phyloP scores from a whole-genome alignment of 1,140 invertebrate species.

The Drosophila orena region DNA sequence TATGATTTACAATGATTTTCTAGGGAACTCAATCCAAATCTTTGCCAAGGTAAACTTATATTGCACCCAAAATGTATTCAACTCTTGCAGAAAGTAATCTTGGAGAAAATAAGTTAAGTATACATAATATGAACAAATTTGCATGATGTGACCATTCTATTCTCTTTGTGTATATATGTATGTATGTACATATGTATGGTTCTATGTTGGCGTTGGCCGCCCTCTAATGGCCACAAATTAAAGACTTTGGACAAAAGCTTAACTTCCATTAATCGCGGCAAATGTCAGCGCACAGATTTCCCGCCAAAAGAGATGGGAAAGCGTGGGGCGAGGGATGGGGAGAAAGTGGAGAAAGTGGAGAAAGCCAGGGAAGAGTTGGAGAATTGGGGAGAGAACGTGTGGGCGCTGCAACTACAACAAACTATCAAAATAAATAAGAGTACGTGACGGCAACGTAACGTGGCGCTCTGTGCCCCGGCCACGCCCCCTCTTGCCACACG shows the following conservation, averaged over 20 bases:
- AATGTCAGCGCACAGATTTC: slow-evolving; percentile 73
- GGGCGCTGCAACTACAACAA: slow-evolving; percentile 34
- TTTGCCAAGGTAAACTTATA: too few species aligned
- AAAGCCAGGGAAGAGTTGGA: neutral
- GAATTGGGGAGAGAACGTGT: neutral
- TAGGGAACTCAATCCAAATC: too few species aligned
- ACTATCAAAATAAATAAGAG: slow-evolving; percentile 69
- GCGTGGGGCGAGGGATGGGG: neutral
- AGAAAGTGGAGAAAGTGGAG: neutral
- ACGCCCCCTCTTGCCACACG: neutral
- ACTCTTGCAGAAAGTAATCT: too few species aligned
- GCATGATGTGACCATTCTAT: neutral
- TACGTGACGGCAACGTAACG: slow-evolving; percentile 67
- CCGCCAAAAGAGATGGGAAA: slow-evolving; percentile 16
- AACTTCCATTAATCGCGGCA: slow-evolving; percentile 73
- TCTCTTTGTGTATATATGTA: neutral
- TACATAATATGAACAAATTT: too few species aligned
- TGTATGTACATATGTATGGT: neutral
- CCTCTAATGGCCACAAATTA: slow-evolving; percentile 67
- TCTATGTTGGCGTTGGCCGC: neutral
- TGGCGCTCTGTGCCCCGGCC: slow-evolving; percentile 24
- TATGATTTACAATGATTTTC: too few species aligned
- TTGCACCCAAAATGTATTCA: too few species aligned
- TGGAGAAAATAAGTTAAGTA: too few species aligned
- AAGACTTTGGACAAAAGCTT: slow-evolving; percentile 52